Percentiles rank a stretch among this genome's conserved stretches.
Conservation (phyloP, 2,113 vertebrate genomes). For the Sisor rabdophorus region DNA sequence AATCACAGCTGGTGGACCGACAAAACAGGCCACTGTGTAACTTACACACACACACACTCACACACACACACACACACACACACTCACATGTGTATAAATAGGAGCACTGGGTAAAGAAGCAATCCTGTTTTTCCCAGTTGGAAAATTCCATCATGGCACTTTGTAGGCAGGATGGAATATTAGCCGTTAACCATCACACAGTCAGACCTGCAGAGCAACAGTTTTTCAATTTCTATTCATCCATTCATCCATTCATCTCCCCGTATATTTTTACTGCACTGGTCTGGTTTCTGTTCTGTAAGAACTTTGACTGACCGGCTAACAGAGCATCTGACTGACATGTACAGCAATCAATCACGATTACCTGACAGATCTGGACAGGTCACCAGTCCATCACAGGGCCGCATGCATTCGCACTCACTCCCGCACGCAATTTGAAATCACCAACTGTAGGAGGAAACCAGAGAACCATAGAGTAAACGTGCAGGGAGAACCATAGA, state of each 20-base stretch:
- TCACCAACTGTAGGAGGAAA: too few species aligned
- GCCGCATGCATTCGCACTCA: too few species aligned
- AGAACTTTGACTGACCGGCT: too few species aligned
- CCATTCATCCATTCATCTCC: background rate
- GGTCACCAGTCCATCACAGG: too few species aligned
- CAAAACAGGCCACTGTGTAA: slow-evolving; percentile 17
- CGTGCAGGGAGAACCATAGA: too few species aligned
- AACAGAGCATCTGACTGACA: too few species aligned
- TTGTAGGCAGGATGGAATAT: slow-evolving; percentile 19
- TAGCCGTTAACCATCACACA: background rate
- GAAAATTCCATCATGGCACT: slow-evolving; percentile 29
- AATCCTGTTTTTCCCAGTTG: slow-evolving; percentile 4
- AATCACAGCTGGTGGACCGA: slow-evolving; percentile 27
- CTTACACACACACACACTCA: slow-evolving; percentile 5
- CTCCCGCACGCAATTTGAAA: too few species aligned
- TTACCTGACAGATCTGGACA: too few species aligned
- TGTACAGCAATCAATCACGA: too few species aligned
- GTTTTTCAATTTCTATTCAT: background rate
- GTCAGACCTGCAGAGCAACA: background rate
- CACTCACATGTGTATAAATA: background rate
- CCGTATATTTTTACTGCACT: background rate
- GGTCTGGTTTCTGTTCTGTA: too few species aligned
- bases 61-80: background rate
- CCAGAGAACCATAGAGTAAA: too few species aligned
- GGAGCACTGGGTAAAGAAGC: background rate